phyloP scores from a whole-genome alignment of 2,113 vertebrate species.

The Spermophilus dauricus region DNA sequence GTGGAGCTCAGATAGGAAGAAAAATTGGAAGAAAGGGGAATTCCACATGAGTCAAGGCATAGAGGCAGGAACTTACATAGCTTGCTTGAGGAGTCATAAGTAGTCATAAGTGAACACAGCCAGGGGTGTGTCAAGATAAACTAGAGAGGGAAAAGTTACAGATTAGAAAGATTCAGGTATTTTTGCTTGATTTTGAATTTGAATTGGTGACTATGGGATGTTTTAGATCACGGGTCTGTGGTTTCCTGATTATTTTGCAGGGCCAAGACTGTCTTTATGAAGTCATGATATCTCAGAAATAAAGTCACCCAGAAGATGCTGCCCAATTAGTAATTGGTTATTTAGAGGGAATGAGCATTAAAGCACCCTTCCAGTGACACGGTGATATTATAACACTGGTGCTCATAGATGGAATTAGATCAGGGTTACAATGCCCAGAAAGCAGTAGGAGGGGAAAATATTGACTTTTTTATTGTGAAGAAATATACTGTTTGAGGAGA shows the following conservation, averaged over 20 bases:
- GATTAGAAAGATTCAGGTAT: background rate
- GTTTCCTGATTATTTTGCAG: slow-evolving; percentile 52
- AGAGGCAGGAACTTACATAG: background rate
- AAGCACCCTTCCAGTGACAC: background rate
- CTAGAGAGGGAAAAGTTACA: background rate
- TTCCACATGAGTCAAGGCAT: background rate
- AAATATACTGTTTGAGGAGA: slow-evolving; percentile 47
- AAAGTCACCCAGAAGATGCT: slow-evolving; percentile 55
- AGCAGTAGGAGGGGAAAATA: background rate
- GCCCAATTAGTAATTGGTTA: slow-evolving; percentile 23
- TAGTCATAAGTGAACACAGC: background rate
- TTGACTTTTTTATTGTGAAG: background rate
- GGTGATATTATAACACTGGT: slow-evolving; percentile 15
- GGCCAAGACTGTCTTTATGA: slow-evolving; percentile 38
- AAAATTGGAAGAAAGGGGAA: background rate
- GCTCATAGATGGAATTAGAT: slow-evolving; percentile 13
- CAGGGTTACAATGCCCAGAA: slow-evolving; percentile 27
- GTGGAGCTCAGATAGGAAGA: background rate
- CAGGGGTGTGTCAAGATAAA: background rate
- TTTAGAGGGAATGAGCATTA: background rate
- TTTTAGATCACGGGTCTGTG: slow-evolving; percentile 29
- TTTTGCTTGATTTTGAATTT: slow-evolving; percentile 43
- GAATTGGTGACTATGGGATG: background rate
- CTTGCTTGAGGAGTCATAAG: background rate
- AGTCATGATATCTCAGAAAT: slow-evolving; percentile 67